Base-by-base conservation (phyloP, 2,888 invertebrate genomes). In the Cheilosia grossa region DNA sequence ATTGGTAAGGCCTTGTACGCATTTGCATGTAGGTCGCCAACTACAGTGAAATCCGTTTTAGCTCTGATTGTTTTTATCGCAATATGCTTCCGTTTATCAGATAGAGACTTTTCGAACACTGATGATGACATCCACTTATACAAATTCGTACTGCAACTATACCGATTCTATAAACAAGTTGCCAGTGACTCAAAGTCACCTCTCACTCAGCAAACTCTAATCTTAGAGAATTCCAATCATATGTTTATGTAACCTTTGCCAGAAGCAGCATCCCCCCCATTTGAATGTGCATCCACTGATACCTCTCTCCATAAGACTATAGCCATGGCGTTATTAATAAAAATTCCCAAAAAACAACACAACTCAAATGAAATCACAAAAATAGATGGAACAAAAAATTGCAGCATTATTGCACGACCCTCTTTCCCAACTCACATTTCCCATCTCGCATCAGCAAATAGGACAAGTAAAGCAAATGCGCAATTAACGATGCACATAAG, bases 391-490 rank as follows among this genome's bases (percentile, higher is more conserved):
- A 37, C 3, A 37, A 37, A 66, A 79, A 78, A 73, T 70, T 73
- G 67, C 58, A 74, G 53, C 69, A 69, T 64, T 79, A 83, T 79
- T 79, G 79, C 75, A 58, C 64, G 58, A 53, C 59, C 67, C 61
- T 47, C 70, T 54, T 47, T 33, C 27, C 27, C 66, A 81, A 72
- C 66, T 72, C 81, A 56, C 17, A 75, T 66, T 19, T 61, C 30
- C 30, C 30, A 30, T 30, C 30, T 0, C 7, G 1, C 30, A 47
- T 21, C 59, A 49, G 42, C 85, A 85, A 85, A 85, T 85, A 85
- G 85, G 85, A 85, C 85, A 85, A 85, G 85, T 75, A 81, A 85
- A 85, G 61, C 81, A 85, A 85, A 81, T 81, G 81, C 66, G 85
- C 81, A 85, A 85, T 85, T 81, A 85, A 81, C 85, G 66, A 61